Evolutionary conservation across 2,888 invertebrate species (phyloP).

Genomic region (Heliconius cydno): DNA sequence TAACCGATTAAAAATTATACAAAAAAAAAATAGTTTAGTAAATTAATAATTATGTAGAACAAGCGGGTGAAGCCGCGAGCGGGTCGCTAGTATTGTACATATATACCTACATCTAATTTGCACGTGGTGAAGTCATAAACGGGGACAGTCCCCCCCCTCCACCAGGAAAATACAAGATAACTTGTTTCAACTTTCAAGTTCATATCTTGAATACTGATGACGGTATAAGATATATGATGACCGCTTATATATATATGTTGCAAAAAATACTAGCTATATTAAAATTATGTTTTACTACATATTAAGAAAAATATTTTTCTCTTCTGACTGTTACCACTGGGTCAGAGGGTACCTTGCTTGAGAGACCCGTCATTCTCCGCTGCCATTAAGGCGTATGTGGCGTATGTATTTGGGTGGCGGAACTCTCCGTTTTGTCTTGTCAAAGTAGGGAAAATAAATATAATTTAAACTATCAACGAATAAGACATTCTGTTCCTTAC

Average conservation of each 20-base stretch:
- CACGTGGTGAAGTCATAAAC: neutral
- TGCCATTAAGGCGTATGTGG: too few species aligned
- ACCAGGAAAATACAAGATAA: neutral
- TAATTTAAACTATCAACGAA: too few species aligned
- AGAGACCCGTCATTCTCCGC: too few species aligned
- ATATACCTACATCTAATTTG: neutral
- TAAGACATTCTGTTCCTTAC: too few species aligned
- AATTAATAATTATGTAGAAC: too few species aligned
- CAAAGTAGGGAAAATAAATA: too few species aligned
- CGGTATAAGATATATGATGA: neutral
- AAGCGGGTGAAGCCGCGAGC: too few species aligned
- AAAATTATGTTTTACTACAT: neutral
- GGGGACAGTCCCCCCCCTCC: neutral
- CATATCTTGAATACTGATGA: neutral
- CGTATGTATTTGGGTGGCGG: too few species aligned
- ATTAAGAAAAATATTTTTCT: too few species aligned
- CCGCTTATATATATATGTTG: neutral
- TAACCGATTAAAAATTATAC: neutral
- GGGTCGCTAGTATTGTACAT: neutral
- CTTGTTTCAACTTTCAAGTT: neutral
- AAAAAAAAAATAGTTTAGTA: neutral
- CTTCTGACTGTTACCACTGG: too few species aligned
- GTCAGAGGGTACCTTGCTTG: too few species aligned
- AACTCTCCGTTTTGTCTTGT: too few species aligned
- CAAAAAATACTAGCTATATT: neutral